Base-by-base conservation (phyloP, 2,888 invertebrate genomes). In the Standfussiana lucernea region DNA sequence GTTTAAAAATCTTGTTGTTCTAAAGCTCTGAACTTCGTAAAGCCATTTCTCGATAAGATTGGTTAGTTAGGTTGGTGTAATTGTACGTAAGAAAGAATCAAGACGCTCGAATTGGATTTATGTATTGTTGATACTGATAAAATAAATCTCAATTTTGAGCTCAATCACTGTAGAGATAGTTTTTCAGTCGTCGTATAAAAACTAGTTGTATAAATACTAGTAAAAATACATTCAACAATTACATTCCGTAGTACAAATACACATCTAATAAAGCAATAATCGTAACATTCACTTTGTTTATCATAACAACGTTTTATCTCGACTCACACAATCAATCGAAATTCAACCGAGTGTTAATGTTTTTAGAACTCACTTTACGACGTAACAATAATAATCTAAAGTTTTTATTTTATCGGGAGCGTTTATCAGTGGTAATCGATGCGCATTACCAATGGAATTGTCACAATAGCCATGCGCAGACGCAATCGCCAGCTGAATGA, bases 391-490 rank as follows among this genome's bases (percentile, higher is more conserved):
- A 71, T 65, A 45, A 77, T 72, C 24, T 59, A 65, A 67, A 40
- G 76, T 69, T 79, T 66, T 76, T 75, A 59, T 80, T 80, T 80
- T 83, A 85, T 77, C 67, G 62, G 50, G 40, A 59, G 76, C 67
- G 75, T 69, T 85, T 84, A 88, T 87, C 84, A 84, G 82, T 82
- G 75, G 86, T 90, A 91, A 92, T 92, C 89, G 89, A 92, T 92
- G 89, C 90, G 90, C 90, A 91, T 93, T 93, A 84, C 85, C 80
- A 90, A 91, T 89, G 88, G 87, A 91, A 91, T 90, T 91, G 93
- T 93, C 90, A 91, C 92, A 92, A 93, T 89, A 77, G 42, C 72
- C 89, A 81, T 87, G 91, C 90, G 91, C 90, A 86, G 87, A 88
- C 91, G 90, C 90, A 89, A 80, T 77, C 80, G 72, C 61, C 69